Evolutionary conservation across 2,797 vertebrate genomes (phyloP), one percentile per base, ranked within the genome.

Genomic region (Sardinella longiceps): DNA sequence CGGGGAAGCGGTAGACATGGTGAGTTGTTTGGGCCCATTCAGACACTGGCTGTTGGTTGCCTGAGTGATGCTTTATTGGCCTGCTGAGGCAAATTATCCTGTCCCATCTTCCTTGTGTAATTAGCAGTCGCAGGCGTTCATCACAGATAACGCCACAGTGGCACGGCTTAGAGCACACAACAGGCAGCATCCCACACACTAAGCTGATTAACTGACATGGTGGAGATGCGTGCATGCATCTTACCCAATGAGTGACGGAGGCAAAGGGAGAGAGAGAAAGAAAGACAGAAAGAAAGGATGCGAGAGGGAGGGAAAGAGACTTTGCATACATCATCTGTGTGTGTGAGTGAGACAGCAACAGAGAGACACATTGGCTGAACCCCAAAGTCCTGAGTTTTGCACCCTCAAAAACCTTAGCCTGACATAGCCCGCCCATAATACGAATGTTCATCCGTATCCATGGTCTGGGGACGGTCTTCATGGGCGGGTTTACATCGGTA

Each of bases 61-160:
- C 70, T 77, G 70, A 20, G 18, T 43, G 70, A 43, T 74, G 18
- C 48, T 37, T 74, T 74, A 74, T 77, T 77, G 70, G 70, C 37
- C 33, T 43, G 37, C 45, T 84, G 87, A 88, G 87, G 89, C 89
- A 91, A 93, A 93, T 90, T 93, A 93, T 93, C 91, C 90, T 91
- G 93, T 93, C 92, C 89, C 84, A 93, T 95, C 90, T 92, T 77
- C 82, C 81, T 89, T 83, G 86, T 87, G 89, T 92, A 95, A 95
- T 95, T 95, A 94, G 90, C 87, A 90, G 87, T 83, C 90, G 88
- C 88, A 89, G 90, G 86, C 90, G 74, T 94, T 94, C 88, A 90
- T 93, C 91, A 90, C 86, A 91, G 93, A 94, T 94, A 94, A 93
- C 87, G 86, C 91, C 30, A 83, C 15, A 23, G 85, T 82, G 56